Conservation (phyloP, 2,888 invertebrate genomes). For the Stegophylla sp. region DNA sequence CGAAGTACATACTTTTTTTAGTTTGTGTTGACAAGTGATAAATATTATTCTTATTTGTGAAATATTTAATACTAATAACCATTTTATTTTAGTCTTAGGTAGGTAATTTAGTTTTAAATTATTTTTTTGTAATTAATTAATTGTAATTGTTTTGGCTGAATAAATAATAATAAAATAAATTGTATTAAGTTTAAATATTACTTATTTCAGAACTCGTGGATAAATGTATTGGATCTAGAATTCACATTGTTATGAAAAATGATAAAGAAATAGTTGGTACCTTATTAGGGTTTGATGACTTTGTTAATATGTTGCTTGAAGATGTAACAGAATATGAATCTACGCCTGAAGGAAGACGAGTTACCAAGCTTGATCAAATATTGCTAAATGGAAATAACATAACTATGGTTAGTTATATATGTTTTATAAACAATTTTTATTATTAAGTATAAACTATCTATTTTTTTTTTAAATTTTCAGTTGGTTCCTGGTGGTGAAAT, state of each 20-base stretch:
- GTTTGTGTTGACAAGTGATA: too few species aligned
- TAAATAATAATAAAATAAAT: too few species aligned
- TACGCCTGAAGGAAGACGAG: constrained; percentile 92
- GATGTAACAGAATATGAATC: constrained; percentile 98
- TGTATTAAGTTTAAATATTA: constrained; percentile 9
- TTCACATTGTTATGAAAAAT: constrained; percentile 99
- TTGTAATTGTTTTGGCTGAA: too few species aligned
- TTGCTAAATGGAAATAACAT: constrained; percentile 98
- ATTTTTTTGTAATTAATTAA: too few species aligned
- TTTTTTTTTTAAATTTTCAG: constrained; percentile 68
- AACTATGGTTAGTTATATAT: constrained; percentile 69
- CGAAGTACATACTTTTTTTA: too few species aligned
- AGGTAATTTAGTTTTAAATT: too few species aligned
- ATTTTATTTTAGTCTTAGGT: too few species aligned
- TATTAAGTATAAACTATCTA: not conserved
- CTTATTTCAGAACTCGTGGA: constrained; percentile 86
- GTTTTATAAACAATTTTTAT: too few species aligned
- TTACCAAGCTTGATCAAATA: constrained; percentile 97
- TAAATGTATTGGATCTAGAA: constrained; percentile 98
- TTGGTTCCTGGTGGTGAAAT: constrained; percentile 82
- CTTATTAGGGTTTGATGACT: constrained; percentile 95
- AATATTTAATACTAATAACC: too few species aligned
- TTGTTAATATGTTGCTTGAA: constrained; percentile 97
- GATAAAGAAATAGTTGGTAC: constrained; percentile 99
- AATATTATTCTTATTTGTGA: too few species aligned